Conservation (phyloP, 2,797 vertebrate species). For the Typhlichthys eigenmanni region DNA sequence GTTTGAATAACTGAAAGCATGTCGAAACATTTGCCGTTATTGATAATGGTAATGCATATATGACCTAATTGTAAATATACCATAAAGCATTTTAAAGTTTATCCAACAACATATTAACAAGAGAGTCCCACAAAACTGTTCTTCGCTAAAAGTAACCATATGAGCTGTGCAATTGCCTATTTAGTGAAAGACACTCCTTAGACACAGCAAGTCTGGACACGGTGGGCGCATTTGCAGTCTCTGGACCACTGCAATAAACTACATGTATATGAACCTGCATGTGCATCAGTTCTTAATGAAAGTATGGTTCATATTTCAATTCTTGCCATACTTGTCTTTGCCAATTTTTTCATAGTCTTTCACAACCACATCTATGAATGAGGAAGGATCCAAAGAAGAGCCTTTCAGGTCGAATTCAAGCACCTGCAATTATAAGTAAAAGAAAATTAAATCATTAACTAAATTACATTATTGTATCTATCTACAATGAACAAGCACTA, state of each 20-base stretch:
- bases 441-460: constrained; percentile 1
- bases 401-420: constrained; percentile 93
- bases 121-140: no score
- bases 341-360: constrained; percentile 98
- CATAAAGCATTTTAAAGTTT: no score
- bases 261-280: constrained; percentile 1
- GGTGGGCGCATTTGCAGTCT: background rate
- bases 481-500: background rate
- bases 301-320: background rate
- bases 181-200: constrained; percentile 1
- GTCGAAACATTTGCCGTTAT: no score
- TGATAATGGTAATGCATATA: no score
- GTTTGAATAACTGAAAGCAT: no score
- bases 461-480: background rate
- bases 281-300: constrained; percentile 1
- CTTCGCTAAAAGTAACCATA: constrained; percentile 23
- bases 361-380: constrained; percentile 85
- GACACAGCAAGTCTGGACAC: constrained; percentile 63
- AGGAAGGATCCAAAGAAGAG: constrained; percentile 83
- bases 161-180: constrained; percentile 4
- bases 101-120: no score
- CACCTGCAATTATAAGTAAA: constrained; percentile 72
- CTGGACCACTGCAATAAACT: background rate
- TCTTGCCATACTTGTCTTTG: constrained; percentile 91
- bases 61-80: no score